Evolutionary conservation across 2,113 vertebrate genomes (phyloP), one percentile per base, ranked within the genome.

Genomic region (Platysteira castanea): DNA sequence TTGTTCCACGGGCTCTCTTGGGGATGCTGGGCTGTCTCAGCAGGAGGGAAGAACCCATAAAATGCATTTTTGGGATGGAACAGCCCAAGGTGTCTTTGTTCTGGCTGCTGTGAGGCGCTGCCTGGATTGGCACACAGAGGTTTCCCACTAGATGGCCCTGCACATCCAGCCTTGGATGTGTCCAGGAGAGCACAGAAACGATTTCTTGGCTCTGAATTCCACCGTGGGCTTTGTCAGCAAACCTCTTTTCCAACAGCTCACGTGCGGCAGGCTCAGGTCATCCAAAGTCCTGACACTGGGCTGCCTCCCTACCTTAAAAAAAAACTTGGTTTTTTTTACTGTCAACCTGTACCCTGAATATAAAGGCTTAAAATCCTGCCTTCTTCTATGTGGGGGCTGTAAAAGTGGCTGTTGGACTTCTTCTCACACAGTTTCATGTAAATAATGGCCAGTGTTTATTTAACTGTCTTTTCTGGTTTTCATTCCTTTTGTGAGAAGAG

Each of bases 131-230:
- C 79, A 59, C 47, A 23, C 54, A 14, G 35, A 67, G 15, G 19
- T 5, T 35, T 86, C 53, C 96, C 96, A 93, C 96, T 94, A 97
- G 96, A 87, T 96, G 96, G 94, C 96, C 49, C 95, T 87, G 83
- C 57, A 35, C 41, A 81, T 93, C 96, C 95, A 87, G 12, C 47
- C 53, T 90, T 87, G 77, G 50, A 2, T 31, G 7, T 53, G 76
- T 57, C 68, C 30, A 1, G 2, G 35, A 61, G 70, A 53, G 27
- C 44, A 21, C 1, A 10, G 47, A 41, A 92, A 64, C 27, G 3
- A 33, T 42, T 83, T 33, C 44, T 74, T 46, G 44, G 88, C 83
- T 69, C 57, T 49, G 68, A 44, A 49, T 84, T 42, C 83, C 85
- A 13, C 39, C 70, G 39, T 0, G 30, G 68, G 41, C 69, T 87